phyloP scores from a whole-genome alignment of 2,888 invertebrate genomes.

The Sylvicola cinctus region DNA sequence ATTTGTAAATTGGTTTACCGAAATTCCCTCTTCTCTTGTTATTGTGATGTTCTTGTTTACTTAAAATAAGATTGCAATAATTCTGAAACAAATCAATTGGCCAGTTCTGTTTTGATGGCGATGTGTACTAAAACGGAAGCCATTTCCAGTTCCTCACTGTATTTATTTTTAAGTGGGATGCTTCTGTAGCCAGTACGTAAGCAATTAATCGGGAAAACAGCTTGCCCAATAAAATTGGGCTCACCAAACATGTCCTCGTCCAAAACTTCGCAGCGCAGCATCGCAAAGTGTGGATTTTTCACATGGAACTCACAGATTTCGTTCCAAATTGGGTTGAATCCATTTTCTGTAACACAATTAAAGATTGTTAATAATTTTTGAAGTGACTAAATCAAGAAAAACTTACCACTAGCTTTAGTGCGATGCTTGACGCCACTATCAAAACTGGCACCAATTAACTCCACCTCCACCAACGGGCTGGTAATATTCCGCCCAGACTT shows the following conservation, averaged over 20 bases:
- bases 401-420: conserved; percentile 66
- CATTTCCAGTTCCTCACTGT: conserved; percentile 81
- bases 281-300: conserved; percentile 59
- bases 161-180: conserved; percentile 73
- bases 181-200: conserved; percentile 76
- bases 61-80: no score
- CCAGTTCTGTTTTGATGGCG: neutral
- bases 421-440: conserved; percentile 66
- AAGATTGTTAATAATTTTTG: no score
- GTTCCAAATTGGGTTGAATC: conserved; percentile 85
- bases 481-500: conserved; percentile 67
- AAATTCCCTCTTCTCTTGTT: no score
- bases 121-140: conserved; percentile 65
- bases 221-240: conserved; percentile 90
- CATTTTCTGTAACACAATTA: conserved; percentile 57
- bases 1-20: no score
- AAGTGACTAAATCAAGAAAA: neutral
- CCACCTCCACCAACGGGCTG: conserved; percentile 83
- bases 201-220: conserved; percentile 67
- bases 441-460: conserved; percentile 71
- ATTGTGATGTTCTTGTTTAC: no score
- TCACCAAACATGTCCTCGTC: conserved; percentile 97
- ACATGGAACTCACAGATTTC: conserved; percentile 69
- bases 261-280: conserved; percentile 72
- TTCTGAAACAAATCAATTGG: no score